Percentiles rank a stretch among this genome's conserved stretches.
These are phyloP conservation scores for Polypterus senegalus DNA, from an alignment of 2,113 vertebrate genomes.

Conservation along the genomic window DNA sequence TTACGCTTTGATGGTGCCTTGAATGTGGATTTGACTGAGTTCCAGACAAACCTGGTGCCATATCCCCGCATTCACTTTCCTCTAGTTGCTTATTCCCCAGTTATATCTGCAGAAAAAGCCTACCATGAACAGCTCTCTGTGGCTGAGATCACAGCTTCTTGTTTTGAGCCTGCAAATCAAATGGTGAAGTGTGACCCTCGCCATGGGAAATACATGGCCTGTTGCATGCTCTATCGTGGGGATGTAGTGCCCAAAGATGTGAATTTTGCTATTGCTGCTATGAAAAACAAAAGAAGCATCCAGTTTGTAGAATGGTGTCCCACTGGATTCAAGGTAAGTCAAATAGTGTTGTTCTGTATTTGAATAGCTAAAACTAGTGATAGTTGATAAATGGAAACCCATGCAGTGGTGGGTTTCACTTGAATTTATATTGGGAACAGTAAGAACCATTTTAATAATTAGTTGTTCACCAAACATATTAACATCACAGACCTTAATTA, in stretches of 20 bases:
- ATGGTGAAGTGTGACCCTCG: conserved; percentile 17
- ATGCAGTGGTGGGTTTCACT: too few relatives aligned
- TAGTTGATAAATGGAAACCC: too few relatives aligned
- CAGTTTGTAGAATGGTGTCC: too few relatives aligned
- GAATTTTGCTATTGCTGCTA: conserved; percentile 1
- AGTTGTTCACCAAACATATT: too few relatives aligned
- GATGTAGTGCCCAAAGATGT: conserved; percentile 7
- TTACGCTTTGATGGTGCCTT: background rate
- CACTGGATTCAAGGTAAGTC: too few relatives aligned
- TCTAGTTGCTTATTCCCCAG: conserved; percentile 14
- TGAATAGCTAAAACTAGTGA: too few relatives aligned
- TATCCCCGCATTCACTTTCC: conserved; percentile 18
- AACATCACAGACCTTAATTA: too few relatives aligned
- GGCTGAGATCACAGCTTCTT: conserved; percentile 8
- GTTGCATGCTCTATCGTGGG: conserved; percentile 5
- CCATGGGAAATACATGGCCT: conserved; percentile 7
- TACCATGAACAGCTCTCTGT: conserved; percentile 8
- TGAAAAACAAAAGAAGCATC: background rate
- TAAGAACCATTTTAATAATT: too few relatives aligned
- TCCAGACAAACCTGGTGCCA: conserved; percentile 15
- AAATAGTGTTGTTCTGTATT: background rate
- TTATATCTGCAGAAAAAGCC: conserved; percentile 11
- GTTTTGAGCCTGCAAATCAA: background rate
- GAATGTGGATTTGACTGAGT: conserved; percentile 13
- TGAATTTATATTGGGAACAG: too few relatives aligned